Evolutionary conservation across 2,797 vertebrate species (phyloP).

Genomic region (Enteromius mattozi): DNA sequence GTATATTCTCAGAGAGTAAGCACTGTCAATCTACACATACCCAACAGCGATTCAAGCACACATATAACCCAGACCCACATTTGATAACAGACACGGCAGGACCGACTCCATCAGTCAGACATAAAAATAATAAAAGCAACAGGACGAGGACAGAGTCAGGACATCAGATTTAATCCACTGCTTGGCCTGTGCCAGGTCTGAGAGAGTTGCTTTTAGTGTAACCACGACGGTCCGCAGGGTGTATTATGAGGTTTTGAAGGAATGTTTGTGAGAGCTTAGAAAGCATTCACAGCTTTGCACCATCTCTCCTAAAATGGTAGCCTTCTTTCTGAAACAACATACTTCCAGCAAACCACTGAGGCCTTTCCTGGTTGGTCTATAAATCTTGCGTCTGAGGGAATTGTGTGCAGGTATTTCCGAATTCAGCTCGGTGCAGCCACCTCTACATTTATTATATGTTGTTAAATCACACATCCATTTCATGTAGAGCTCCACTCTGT

Average conservation of each 20-base stretch:
- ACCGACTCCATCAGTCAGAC: slow-evolving; percentile 28
- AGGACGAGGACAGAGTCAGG: background rate
- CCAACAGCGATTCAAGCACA: background rate
- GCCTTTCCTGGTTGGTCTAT: slow-evolving; percentile 20
- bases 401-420: slow-evolving; percentile 9
- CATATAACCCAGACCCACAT: background rate
- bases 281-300: slow-evolving; percentile 76
- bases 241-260: slow-evolving; percentile 76
- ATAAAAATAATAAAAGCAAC: slow-evolving; percentile 25
- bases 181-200: background rate
- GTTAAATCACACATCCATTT: slow-evolving; percentile 20
- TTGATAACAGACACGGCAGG: slow-evolving; percentile 19
- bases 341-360: slow-evolving; percentile 66
- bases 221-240: slow-evolving; percentile 62
- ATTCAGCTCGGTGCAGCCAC: background rate
- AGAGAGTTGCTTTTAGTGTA: slow-evolving; percentile 31
- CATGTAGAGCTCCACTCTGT: background rate
- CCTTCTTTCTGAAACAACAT: slow-evolving; percentile 71
- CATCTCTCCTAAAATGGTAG: slow-evolving; percentile 80
- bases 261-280: slow-evolving; percentile 81
- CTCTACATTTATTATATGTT: background rate
- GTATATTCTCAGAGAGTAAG: slow-evolving; percentile 1
- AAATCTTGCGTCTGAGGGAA: slow-evolving; percentile 36
- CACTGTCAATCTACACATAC: background rate
- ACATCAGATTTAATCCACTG: slow-evolving; percentile 1